Evolutionary conservation across 1,140 invertebrate species (phyloP).

Genomic region (Drosophila insularis): DNA sequence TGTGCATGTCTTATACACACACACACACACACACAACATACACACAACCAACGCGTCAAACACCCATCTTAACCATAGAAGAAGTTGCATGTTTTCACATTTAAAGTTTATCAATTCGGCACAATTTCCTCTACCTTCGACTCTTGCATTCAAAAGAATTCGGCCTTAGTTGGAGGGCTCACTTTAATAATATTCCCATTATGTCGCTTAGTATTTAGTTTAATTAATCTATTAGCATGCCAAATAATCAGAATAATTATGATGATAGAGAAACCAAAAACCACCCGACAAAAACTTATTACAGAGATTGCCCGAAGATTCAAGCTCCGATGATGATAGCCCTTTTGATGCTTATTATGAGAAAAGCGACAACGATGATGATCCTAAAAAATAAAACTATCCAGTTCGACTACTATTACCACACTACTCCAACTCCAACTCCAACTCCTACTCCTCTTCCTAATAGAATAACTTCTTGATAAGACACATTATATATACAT

Average conservation of each 20-base stretch:
- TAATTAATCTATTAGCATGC: slow-evolving; percentile 4
- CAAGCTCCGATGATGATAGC: slow-evolving; percentile 81
- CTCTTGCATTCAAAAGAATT: not conserved
- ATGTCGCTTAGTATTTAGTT: too few species aligned
- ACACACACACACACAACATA: not conserved
- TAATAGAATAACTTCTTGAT: slow-evolving; percentile 27
- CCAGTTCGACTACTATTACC: slow-evolving; percentile 26
- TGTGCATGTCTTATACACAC: not conserved
- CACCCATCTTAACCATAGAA: not conserved
- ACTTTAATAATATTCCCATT: not conserved
- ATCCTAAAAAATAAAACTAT: slow-evolving; percentile 63
- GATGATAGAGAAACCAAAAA: slow-evolving; percentile 39
- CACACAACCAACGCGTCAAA: not conserved
- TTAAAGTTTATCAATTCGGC: not conserved
- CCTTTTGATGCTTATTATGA: slow-evolving; percentile 80
- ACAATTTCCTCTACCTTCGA: not conserved
- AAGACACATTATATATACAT: slow-evolving; percentile 17
- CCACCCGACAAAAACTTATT: slow-evolving; percentile 53
- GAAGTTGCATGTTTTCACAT: not conserved
- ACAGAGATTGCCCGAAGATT: slow-evolving; percentile 81
- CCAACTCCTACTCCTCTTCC: slow-evolving; percentile 3
- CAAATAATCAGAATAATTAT: not conserved
- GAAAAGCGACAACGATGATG: slow-evolving; percentile 75
- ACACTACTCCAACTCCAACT: slow-evolving; percentile 11
- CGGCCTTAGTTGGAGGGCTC: not conserved